Evolutionary conservation across 2,113 vertebrate species (phyloP), one percentile per base, ranked within the genome.

Genomic region (Toxotes chatareus): DNA sequence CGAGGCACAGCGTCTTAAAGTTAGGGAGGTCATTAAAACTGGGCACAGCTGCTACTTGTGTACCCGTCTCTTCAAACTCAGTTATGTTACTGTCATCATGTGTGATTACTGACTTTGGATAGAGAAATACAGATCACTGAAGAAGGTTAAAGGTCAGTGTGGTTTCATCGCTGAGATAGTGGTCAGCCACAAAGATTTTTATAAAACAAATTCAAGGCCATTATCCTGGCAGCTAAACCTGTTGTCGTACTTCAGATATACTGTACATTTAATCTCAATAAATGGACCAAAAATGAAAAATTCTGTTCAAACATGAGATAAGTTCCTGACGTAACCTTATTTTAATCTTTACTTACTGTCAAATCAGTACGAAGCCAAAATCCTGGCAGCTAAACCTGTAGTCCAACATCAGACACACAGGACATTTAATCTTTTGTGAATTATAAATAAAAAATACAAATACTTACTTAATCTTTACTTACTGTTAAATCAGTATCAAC

Each of bases 201-300:
- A 69, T 53, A 46, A 36, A 60, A 60, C 31, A 70, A 11, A 4
- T 38, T 70, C 31, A 53, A 68, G 63, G 73, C 72, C 67, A 53
- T 57, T 65, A 17, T 46, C 31, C 32, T 60, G 16, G 16, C 57
- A 76, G 76, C 60, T 40, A 61, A 51, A 73, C 56, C 67, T 76
- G 32, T n/a, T 31, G 23, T 55, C 23, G 38, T 16, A 36, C 51
- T 70, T 44, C 34, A 72, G 49, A 47, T 34, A 73, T 55, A 63
- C 62, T 82, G 27, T 71, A 55, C 7, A 32, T 71, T 84, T 73
- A 44, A 67, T 85, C 44, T 72, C 23, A 51, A 47, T 23, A 46
- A 34, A 60, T 31, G 31, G 31, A 34, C 17, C 14, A 55, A 55
- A 51, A 34, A 53, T 16, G 9, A 63, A 17, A 17, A 27, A 27